phyloP scores from a whole-genome alignment of 2,797 vertebrate species.

The Ambastaia sidthimunki region DNA sequence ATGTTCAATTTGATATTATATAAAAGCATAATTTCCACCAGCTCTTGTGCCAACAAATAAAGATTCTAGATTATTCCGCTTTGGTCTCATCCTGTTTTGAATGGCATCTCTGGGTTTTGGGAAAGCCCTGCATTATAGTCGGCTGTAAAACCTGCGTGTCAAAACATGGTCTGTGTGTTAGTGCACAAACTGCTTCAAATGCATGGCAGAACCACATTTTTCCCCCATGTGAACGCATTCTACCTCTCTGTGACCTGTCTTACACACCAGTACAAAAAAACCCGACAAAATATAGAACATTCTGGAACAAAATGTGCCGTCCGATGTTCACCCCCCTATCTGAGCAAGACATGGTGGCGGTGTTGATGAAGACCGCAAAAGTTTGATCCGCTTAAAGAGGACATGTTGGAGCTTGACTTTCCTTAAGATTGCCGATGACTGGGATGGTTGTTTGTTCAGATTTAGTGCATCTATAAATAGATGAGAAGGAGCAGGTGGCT shows the following conservation, averaged over 20 bases:
- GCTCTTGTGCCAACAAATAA: background rate
- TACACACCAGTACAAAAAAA: constrained; percentile 31
- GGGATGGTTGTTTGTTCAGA: constrained; percentile 34
- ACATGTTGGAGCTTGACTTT: constrained; percentile 47
- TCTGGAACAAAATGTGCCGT: constrained; percentile 46
- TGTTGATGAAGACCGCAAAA: constrained; percentile 43
- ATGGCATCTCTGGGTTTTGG: constrained; percentile 3
- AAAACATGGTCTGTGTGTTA: constrained; percentile 2
- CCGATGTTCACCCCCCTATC: constrained; percentile 27
- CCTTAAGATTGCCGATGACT: constrained; percentile 40
- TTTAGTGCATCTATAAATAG: constrained; percentile 47
- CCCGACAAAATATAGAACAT: constrained; percentile 32
- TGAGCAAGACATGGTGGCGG: constrained; percentile 30
- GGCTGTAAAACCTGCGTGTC: constrained; percentile 6
- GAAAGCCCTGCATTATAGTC: constrained; percentile 20
- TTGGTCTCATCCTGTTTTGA: background rate
- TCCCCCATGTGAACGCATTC: constrained; percentile 31
- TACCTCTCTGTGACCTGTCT: constrained; percentile 50
- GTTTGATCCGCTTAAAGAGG: constrained; percentile 33
- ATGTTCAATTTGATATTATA: background rate
- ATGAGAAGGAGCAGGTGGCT: constrained; percentile 29
- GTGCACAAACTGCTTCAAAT: background rate
- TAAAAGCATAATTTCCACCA: constrained; percentile 14
- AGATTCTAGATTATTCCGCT: background rate
- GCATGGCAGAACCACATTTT: constrained; percentile 37